Percentiles rank a stretch among this genome's conserved stretches.
phyloP scores from a whole-genome alignment of 2,113 vertebrate genomes.

The Charadrius vociferus region DNA sequence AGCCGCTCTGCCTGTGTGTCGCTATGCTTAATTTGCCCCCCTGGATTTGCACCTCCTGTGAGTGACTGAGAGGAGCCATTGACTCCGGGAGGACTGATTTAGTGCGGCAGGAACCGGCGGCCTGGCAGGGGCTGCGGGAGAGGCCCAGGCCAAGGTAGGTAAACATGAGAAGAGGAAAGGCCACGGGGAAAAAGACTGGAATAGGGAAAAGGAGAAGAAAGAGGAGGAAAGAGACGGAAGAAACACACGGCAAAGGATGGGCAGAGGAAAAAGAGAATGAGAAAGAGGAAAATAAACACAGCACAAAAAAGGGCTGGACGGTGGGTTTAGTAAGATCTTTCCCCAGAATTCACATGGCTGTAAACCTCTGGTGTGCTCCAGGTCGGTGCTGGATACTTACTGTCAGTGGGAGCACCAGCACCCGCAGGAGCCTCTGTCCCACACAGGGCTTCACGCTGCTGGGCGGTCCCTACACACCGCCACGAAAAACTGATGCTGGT shows the following conservation, averaged over 20 bases:
- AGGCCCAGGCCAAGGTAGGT: conserved; percentile 54
- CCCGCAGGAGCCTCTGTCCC: fast-evolving
- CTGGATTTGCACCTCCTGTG: conserved; percentile 65
- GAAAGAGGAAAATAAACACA: background rate
- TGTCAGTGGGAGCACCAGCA: background rate
- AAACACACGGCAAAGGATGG: background rate
- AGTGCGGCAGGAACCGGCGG: conserved; percentile 57
- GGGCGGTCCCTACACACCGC: fast-evolving
- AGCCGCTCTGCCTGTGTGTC: background rate
- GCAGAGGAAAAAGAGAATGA: background rate
- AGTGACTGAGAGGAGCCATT: conserved; percentile 64
- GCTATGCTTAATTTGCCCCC: conserved; percentile 51
- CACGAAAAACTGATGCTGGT: background rate
- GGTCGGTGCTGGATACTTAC: background rate
- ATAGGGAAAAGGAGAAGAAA: background rate
- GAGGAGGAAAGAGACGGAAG: background rate
- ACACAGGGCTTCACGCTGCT: background rate
- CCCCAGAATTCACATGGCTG: background rate
- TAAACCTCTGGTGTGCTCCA: background rate
- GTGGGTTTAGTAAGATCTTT: background rate
- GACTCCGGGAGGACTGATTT: conserved; percentile 56
- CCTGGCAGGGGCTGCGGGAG: conserved; percentile 54
- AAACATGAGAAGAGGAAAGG: conserved; percentile 5
- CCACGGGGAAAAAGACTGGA: background rate
- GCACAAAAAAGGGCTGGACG: background rate